Evolutionary conservation across 2,113 vertebrate genomes (phyloP).

Genomic region (Pungitius pungitius): DNA sequence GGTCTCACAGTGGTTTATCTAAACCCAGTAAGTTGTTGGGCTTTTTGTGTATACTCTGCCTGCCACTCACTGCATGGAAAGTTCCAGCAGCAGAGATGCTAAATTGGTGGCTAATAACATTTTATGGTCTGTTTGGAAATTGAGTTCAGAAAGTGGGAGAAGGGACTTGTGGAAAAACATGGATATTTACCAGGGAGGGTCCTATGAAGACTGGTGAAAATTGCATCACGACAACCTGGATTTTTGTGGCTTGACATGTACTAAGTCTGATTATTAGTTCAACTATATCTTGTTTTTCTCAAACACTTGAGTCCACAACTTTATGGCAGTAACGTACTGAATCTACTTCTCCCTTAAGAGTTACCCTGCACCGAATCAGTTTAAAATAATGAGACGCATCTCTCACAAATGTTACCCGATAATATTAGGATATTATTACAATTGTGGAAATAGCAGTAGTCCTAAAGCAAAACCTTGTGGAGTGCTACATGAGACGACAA

Average conservation of each 20-base stretch:
- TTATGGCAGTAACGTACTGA: neutral
- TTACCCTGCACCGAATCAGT: neutral
- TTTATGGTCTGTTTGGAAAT: neutral
- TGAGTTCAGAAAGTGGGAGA: neutral
- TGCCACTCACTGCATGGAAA: slow-evolving; percentile 63
- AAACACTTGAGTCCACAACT: neutral
- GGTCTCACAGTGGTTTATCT: slow-evolving; percentile 53
- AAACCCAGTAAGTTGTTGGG: slow-evolving; percentile 47
- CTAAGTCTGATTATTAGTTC: neutral
- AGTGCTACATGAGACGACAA: too few species aligned
- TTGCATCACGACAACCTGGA: neutral
- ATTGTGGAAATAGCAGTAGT: too few species aligned
- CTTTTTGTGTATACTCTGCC: slow-evolving; percentile 36
- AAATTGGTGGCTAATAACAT: slow-evolving; percentile 39
- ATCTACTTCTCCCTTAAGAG: too few species aligned
- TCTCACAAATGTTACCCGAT: neutral
- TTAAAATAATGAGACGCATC: neutral
- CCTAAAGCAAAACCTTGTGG: too few species aligned
- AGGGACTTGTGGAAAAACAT: neutral
- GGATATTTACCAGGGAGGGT: neutral
- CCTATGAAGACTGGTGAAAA: neutral
- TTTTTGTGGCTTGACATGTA: neutral
- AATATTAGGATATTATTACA: neutral
- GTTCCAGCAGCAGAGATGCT: slow-evolving; percentile 62
- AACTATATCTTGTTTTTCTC: neutral